Evolutionary conservation across 1,140 invertebrate genomes (phyloP), one percentile per base, ranked within the genome.

Genomic region (Paralvinella palmiformis): DNA sequence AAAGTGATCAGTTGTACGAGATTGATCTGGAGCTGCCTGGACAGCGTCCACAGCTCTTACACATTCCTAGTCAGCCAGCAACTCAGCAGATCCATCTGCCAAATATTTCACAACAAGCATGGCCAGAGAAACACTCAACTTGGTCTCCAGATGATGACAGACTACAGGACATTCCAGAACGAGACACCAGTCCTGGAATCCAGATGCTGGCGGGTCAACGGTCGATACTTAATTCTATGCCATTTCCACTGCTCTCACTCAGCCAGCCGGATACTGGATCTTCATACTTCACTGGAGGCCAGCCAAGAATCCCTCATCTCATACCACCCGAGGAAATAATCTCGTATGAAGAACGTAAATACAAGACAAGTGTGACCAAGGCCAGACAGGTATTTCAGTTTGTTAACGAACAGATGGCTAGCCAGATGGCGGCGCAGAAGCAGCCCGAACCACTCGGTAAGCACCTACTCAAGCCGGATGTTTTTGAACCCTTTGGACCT

Each of bases 241-340:
- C 37, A 24, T 29, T 33, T 63, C 63, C n/a, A 31, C 65, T 17
- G 56, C 60, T n/a, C 57, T 53, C 10, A 37, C 58, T 7, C n/a
- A 33, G n/a, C 58, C 59, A 17, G 52, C 64, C 57, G 70, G 64
- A n/a, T 69, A n/a, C n/a, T n/a, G n/a, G n/a, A n/a, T n/a, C n/a
- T n/a, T n/a, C n/a, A n/a, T n/a, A 48, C 41, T 41, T 44, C 31
- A 3, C 61, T 36, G 55, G 48, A n/a, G 41, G 61, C 22, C 36
- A 57, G 35, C 53, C 68, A 33, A 59, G 41, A 31, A 71, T 72
- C 63, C 69, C 70, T 29, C 59, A 68, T 31, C 57, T 74, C 10
- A 62, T 74, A 22, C 64, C 64, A 55, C 73, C 73, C 41, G 45
- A 69, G 44, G 27, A 67, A 29, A 56, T 72, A 17, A 62, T 66